These are phyloP conservation scores for Drosophila nigricruria DNA, from an alignment of 2,888 invertebrate genomes.

Conservation along the genomic window DNA sequence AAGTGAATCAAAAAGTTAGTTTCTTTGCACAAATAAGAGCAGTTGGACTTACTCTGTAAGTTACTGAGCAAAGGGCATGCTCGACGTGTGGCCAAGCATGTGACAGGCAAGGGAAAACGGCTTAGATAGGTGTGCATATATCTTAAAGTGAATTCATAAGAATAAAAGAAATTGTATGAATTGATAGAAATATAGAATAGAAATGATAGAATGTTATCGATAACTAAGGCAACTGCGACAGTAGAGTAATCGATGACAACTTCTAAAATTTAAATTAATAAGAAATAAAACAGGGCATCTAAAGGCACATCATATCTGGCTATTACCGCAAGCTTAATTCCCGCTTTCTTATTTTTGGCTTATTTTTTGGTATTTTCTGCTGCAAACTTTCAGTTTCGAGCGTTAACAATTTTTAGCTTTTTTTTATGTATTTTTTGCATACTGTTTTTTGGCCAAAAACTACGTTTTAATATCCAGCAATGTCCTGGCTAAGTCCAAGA, in stretches of 20 bases:
- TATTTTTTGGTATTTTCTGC: constrained; percentile 12
- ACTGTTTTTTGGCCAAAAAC: constrained; percentile 27
- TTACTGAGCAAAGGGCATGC: neutral
- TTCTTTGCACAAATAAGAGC: neutral
- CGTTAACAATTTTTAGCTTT: constrained; percentile 34
- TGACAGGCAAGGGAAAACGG: too few species aligned
- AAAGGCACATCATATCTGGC: neutral
- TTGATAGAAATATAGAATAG: neutral
- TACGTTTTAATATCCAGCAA: constrained; percentile 69
- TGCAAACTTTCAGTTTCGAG: constrained; percentile 66
- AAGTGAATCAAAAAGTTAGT: neutral
- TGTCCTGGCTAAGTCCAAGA: constrained; percentile 30
- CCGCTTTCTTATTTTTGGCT: constrained; percentile 3
- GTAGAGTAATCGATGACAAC: neutral
- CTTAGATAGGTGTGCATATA: neutral
- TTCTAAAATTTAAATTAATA: too few species aligned
- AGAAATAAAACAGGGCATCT: too few species aligned
- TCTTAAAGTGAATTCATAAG: neutral
- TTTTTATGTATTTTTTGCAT: constrained; percentile 26
- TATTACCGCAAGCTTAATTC: neutral
- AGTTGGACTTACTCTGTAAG: neutral
- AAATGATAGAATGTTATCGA: neutral
- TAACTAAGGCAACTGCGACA: neutral
- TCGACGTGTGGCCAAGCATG: neutral
- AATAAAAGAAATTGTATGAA: neutral